Conservation (phyloP, 2,888 invertebrate species). For the Eretmocerus hayati region DNA sequence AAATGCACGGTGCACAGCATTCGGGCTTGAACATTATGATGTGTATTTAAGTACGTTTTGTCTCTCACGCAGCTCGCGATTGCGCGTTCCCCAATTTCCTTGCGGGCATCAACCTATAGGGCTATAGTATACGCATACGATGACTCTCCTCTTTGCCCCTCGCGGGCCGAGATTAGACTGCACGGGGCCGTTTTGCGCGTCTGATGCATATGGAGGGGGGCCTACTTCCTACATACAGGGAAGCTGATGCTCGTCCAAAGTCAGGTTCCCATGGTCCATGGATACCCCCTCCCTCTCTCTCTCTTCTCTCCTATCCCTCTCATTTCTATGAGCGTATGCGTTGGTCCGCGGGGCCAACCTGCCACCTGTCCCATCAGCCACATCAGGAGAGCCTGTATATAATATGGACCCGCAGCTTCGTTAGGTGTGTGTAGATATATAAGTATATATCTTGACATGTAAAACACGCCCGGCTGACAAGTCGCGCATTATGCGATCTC, state of each 20-base stretch:
- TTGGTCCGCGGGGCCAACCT: constrained; percentile 29
- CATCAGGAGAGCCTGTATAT: constrained; percentile 28
- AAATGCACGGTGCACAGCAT: no score
- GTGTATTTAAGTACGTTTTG: constrained; percentile 26
- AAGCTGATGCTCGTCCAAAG: constrained; percentile 46
- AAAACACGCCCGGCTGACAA: constrained; percentile 37
- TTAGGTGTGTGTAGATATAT: no score
- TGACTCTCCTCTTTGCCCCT: no score
- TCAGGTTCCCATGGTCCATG: constrained; percentile 46
- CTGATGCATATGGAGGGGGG: constrained; percentile 20
- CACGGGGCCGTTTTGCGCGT: neutral
- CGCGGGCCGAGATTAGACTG: constrained; percentile 10
- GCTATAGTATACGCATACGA: no score
- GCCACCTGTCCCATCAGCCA: constrained; percentile 46
- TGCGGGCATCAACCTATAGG: no score
- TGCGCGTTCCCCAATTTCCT: constrained; percentile 18
- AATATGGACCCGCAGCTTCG: constrained; percentile 25
- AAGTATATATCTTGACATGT: constrained; percentile 41
- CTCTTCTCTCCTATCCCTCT: constrained; percentile 2
- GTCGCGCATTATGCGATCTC: constrained; percentile 17
- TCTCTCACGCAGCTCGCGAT: constrained; percentile 4
- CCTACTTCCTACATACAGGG: constrained; percentile 39
- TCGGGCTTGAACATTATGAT: no score
- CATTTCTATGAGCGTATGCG: constrained; percentile 17
- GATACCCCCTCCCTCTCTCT: constrained; percentile 21